Evolutionary conservation across 2,888 invertebrate species (phyloP), one percentile per base, ranked within the genome.

Genomic region (Dioctria linearis): DNA sequence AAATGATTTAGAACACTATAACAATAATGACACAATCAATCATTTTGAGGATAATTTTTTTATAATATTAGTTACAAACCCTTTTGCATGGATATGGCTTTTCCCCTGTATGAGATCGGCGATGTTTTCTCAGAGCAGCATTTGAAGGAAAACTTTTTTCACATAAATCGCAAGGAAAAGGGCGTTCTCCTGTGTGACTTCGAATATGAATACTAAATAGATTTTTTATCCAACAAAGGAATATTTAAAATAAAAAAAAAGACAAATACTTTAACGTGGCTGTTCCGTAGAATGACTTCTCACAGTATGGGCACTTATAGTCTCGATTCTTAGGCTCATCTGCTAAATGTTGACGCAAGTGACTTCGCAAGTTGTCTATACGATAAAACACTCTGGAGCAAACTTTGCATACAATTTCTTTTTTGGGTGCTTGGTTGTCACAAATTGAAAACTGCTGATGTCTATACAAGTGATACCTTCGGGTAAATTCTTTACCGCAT

Each of bases 121-220:
- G 89, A 88, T 95, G 95, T 86, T 95, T 95, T 84, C 93, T 93
- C 87, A 95, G 91, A 0, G 95, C 94, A 39, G 94, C 93, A 84
- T 93, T 91, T 0, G 95, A 94, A 39, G 93, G 92, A 84, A 95
- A 95, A 80, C 91, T 90, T 86, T 93, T 94, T 0, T 93, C 92
- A 85, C 95, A 95, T 82, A 93, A 88, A 85, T 95, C 93, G 87
- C 95, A 95, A 82, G 92, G 91, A 85, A 92, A 94, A 4, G 93
- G 93, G 82, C 91, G 90, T 88, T 90, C 90, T 0, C 92, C 93
- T 79, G 93, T 94, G 86, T 94, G 94, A 9, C 92, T 92, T 61
- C 94, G 90, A 80, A 92, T 90, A 83, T 94, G 94, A 82, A 94
- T 90, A 85, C 92, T 89, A 67, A 0, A 82, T 25, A 25, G 80